phyloP scores from a whole-genome alignment of 2,113 vertebrate genomes.

The Ceyx margarethae region DNA sequence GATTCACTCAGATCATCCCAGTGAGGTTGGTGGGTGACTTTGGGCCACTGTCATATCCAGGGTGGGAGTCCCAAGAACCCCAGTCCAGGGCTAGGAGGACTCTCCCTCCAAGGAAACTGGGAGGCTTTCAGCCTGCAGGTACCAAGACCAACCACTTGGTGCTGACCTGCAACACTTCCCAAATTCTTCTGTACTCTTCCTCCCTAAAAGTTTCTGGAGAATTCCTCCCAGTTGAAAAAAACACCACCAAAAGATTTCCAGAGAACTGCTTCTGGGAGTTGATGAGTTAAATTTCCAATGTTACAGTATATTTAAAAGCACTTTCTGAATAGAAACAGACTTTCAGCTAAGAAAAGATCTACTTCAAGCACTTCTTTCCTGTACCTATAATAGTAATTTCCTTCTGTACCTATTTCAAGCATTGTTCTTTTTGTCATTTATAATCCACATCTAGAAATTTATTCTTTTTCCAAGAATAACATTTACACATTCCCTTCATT shows the following conservation, averaged over 20 bases:
- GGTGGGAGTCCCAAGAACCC: neutral
- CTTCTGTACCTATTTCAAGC: neutral
- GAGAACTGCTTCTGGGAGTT: neutral
- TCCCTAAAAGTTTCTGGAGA: neutral
- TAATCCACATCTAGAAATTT: neutral
- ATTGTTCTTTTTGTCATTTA: neutral
- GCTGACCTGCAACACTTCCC: neutral
- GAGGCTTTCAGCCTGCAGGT: neutral
- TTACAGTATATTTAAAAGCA: neutral
- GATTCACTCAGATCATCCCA: neutral
- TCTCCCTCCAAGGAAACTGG: neutral
- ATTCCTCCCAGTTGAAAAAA: neutral
- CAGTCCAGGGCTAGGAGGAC: neutral
- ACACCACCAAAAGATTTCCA: neutral
- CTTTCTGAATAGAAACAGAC: neutral
- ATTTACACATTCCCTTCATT: neutral
- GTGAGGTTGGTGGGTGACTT: accelerated
- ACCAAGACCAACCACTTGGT: neutral
- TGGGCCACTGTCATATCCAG: neutral
- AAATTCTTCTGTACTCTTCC: neutral
- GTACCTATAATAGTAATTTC: neutral
- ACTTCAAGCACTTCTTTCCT: neutral
- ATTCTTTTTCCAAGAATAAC: neutral
- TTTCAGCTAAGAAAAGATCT: neutral
- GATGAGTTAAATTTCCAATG: neutral